phyloP scores from a whole-genome alignment of 2,888 invertebrate species.

The Melieria picta region DNA sequence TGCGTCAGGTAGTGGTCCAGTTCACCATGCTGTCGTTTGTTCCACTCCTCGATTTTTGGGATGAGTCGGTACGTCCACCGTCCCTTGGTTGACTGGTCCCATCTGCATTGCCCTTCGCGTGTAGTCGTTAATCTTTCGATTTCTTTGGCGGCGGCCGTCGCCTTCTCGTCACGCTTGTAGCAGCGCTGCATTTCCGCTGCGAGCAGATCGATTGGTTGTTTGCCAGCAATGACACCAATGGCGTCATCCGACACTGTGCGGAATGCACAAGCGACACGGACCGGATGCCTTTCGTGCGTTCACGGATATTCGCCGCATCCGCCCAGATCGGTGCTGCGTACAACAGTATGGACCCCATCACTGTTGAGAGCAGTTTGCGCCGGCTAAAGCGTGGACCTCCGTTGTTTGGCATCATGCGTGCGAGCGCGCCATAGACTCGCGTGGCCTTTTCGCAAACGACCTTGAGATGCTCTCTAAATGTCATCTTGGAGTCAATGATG shows the following conservation, averaged over 20 bases:
- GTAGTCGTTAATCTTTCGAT: background rate
- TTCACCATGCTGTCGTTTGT: background rate
- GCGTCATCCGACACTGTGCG: slow-evolving; percentile 17
- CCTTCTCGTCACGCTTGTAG: background rate
- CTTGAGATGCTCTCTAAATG: background rate
- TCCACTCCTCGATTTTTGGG: background rate
- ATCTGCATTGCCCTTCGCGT: background rate
- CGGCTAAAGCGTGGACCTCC: slow-evolving; percentile 9
- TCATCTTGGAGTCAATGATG: background rate
- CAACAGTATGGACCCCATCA: slow-evolving; percentile 9
- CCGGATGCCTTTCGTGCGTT: background rate
- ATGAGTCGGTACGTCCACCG: background rate
- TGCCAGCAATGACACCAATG: background rate
- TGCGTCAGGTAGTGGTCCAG: background rate
- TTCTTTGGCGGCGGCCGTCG: background rate
- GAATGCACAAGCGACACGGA: slow-evolving; percentile 1
- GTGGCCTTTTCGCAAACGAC: slow-evolving; percentile 5
- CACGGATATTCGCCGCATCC: background rate
- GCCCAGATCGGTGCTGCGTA: slow-evolving; percentile 22
- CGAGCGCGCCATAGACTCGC: background rate
- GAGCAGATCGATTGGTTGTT: slow-evolving; percentile 6
- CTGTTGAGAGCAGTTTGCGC: slow-evolving; percentile 11
- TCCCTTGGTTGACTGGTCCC: background rate
- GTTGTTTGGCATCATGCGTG: slow-evolving; percentile 14
- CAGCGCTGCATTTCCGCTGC: background rate